A percentile compares a stretch with the other conserved stretches of the same genome.
Conservation (phyloP, 2,888 invertebrate species). For the Hypolimnas misippus region DNA sequence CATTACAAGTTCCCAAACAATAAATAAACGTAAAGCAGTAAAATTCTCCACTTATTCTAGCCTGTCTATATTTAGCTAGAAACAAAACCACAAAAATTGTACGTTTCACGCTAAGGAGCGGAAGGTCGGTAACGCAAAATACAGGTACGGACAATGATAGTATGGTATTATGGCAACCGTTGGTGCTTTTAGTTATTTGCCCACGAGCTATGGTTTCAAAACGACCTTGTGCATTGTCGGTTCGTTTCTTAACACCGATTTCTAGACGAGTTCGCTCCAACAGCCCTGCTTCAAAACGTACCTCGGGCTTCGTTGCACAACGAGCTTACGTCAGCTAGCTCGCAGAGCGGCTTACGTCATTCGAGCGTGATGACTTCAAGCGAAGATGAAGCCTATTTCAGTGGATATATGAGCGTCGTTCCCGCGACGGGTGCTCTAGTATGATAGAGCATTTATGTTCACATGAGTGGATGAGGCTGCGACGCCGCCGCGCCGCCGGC, state of each 20-base stretch:
- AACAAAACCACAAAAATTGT: slow-evolving; percentile 17
- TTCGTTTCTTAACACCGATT: slow-evolving; percentile 79
- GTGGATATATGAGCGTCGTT: slow-evolving; percentile 59
- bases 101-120: slow-evolving; percentile 11
- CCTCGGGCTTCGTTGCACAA: slow-evolving; percentile 82
- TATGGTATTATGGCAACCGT: slow-evolving; percentile 19
- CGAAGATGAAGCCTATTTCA: slow-evolving; percentile 66
- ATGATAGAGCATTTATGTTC: slow-evolving; percentile 82
- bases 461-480: slow-evolving; percentile 83
- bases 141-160: slow-evolving; percentile 24
- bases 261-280: slow-evolving; percentile 78
- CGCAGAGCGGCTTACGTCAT: slow-evolving; percentile 81
- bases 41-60: slow-evolving; percentile 7
- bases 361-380: slow-evolving; percentile 66
- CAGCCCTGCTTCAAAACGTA: slow-evolving; percentile 78
- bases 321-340: slow-evolving; percentile 83
- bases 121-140: slow-evolving; percentile 21
- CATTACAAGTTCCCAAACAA: neutral
- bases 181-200: slow-evolving; percentile 31
- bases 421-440: slow-evolving; percentile 55
- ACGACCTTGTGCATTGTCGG: slow-evolving; percentile 67
- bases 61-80: neutral
- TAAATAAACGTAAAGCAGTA: slow-evolving; percentile 1
- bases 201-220: slow-evolving; percentile 51
- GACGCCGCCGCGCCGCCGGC: slow-evolving; percentile 74